Base-by-base conservation (phyloP, 2,797 vertebrate genomes). In the Lophius americanus region DNA sequence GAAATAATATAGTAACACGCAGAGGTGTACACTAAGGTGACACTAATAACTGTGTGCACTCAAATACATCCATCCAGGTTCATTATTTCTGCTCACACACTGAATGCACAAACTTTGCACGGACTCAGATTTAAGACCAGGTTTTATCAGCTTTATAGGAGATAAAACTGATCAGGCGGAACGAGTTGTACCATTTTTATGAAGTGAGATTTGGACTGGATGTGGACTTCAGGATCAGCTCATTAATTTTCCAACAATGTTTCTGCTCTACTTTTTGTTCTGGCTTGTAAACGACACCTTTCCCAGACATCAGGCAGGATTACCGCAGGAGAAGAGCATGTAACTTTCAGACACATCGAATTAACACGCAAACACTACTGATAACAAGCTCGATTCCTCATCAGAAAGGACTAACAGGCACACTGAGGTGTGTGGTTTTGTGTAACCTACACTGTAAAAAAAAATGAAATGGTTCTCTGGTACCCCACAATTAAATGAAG, bases 181-280 rank as follows among this genome's bases (percentile, higher is more conserved):
- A n/a, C n/a, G n/a, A n/a, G n/a, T n/a, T n/a, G n/a, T n/a, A n/a
- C n/a, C n/a, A n/a, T 69, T 88, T 92, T 91, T 89, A 91, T 68
- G 85, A 90, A 80, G 82, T 86, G 88, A 78, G 78, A 88, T 79
- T 85, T 89, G 82, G 85, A 89, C 76, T 72, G 74, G 57, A 90
- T 90, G 78, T 90, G 84, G 85, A 76, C 82, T 60, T 4, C 48
- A 74, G 75, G 68, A 82, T 79, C 78, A 70, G 76, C 67, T 82
- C 80, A 82, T 89, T 86, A n/a, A 88, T 83, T 85, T 76, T 64
- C 77, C 81, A 73, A 72, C 71, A 69, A 74, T 70, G 76, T 84
- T 85, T 78, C 72, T 81, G 68, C 71, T 68, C 63, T 60, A 75
- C 81, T n/a, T 72, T 75, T 87, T 89, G 77, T 89, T 88, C 68